Conservation (phyloP, 1,140 invertebrate species). For the Nautilus pompilius region DNA sequence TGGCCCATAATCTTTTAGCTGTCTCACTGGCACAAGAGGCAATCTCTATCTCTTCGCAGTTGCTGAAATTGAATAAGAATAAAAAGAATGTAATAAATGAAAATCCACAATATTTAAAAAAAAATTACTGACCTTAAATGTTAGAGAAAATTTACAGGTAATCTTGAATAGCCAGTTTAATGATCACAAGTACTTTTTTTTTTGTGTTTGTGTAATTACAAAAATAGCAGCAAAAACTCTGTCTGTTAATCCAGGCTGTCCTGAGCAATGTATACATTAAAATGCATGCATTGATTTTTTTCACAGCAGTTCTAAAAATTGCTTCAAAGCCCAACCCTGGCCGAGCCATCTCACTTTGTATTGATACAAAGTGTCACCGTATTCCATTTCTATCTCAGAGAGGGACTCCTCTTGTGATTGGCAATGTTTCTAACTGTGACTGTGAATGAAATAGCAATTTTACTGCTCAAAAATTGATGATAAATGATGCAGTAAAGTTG, state of each 20-base stretch:
- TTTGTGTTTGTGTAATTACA: neutral
- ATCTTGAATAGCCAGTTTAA: neutral
- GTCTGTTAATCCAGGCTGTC: neutral
- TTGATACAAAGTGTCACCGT: no score
- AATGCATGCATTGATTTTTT: no score
- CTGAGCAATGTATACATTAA: no score
- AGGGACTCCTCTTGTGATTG: no score
- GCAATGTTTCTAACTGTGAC: no score
- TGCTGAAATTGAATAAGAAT: constrained; percentile 34
- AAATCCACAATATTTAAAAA: neutral
- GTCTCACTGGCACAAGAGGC: constrained; percentile 55
- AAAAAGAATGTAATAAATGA: neutral
- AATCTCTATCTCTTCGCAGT: constrained; percentile 67
- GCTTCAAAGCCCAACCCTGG: no score
- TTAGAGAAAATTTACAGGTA: neutral
- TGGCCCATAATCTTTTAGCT: constrained; percentile 68
- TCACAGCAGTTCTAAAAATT: no score
- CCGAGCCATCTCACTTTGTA: no score
- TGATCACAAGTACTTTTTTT: neutral
- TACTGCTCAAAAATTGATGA: no score
- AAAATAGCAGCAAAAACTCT: neutral
- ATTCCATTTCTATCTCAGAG: no score
- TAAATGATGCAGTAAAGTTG: no score
- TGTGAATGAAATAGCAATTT: no score
- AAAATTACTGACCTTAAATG: neutral